These are phyloP conservation scores for Pimephales promelas DNA, from an alignment of 2,113 vertebrate genomes.

Conservation along the genomic window DNA sequence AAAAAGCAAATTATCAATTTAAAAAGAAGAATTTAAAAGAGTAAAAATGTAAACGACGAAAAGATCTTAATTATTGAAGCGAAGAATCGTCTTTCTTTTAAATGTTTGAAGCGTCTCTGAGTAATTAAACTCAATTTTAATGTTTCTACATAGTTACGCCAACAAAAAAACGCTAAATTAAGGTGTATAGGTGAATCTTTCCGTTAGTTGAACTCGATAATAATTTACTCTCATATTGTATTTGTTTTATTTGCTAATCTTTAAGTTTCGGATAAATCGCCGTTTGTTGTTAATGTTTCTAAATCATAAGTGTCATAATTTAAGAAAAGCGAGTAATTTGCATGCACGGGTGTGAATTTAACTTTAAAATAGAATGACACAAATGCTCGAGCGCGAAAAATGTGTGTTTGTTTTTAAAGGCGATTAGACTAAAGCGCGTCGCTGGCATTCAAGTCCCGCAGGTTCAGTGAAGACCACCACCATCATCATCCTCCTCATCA, in stretches of 20 bases:
- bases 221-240: not conserved
- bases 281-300: not conserved
- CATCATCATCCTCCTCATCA: too few species aligned
- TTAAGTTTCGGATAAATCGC: not conserved
- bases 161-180: not conserved
- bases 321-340: not conserved
- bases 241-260: not conserved
- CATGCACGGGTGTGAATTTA: not conserved
- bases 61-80: not conserved
- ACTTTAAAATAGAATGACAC: not conserved
- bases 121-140: not conserved
- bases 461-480: too few species aligned
- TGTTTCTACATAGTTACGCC: not conserved
- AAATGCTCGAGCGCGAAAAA: not conserved
- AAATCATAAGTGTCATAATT: not conserved
- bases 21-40: not conserved
- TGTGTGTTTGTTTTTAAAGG: too few species aligned
- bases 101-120: not conserved
- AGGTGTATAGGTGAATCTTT: not conserved
- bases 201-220: not conserved
- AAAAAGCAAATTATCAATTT: not conserved
- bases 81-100: not conserved
- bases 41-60: not conserved
- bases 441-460: too few species aligned
- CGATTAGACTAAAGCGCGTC: not conserved